Percentiles rank a stretch among this genome's conserved stretches.
Evolutionary conservation across 2,113 vertebrate species (phyloP).

Genomic region (Toxotes chatareus): DNA sequence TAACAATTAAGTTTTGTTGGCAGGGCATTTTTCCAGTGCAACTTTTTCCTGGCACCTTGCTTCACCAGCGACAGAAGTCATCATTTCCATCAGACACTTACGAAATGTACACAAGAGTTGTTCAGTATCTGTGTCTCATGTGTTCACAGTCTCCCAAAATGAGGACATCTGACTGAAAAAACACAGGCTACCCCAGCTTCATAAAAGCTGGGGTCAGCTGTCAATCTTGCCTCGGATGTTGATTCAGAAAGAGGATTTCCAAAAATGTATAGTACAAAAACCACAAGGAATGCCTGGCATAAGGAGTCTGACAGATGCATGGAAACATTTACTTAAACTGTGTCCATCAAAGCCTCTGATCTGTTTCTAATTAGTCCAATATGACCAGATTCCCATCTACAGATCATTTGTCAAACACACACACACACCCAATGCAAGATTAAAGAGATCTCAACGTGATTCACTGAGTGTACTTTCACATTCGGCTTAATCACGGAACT

Average conservation of each 20-base stretch:
- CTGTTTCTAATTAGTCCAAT: slow-evolving; percentile 75
- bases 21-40: slow-evolving; percentile 73
- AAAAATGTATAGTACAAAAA: slow-evolving; percentile 74
- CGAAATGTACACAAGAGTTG: slow-evolving; percentile 62
- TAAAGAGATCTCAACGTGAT: slow-evolving; percentile 49
- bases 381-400: slow-evolving; percentile 56
- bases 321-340: slow-evolving; percentile 81
- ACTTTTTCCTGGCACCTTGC: slow-evolving; percentile 73
- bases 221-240: slow-evolving; percentile 65
- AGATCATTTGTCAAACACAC: slow-evolving; percentile 55
- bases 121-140: slow-evolving; percentile 62
- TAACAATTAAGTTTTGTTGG: slow-evolving; percentile 61
- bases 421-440: slow-evolving; percentile 14
- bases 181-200: slow-evolving; percentile 49
- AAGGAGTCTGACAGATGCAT: slow-evolving; percentile 70
- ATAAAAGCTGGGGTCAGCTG: slow-evolving; percentile 64
- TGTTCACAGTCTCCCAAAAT: slow-evolving; percentile 53
- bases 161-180: slow-evolving; percentile 69
- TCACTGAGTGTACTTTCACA: slow-evolving; percentile 44
- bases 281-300: slow-evolving; percentile 70
- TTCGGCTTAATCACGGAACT: slow-evolving; percentile 31
- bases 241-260: slow-evolving; percentile 75
- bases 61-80: slow-evolving; percentile 64
- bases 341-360: slow-evolving; percentile 78
- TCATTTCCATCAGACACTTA: slow-evolving; percentile 75